phyloP scores from a whole-genome alignment of 2,797 vertebrate genomes.

The Brachyalestes nurse region DNA sequence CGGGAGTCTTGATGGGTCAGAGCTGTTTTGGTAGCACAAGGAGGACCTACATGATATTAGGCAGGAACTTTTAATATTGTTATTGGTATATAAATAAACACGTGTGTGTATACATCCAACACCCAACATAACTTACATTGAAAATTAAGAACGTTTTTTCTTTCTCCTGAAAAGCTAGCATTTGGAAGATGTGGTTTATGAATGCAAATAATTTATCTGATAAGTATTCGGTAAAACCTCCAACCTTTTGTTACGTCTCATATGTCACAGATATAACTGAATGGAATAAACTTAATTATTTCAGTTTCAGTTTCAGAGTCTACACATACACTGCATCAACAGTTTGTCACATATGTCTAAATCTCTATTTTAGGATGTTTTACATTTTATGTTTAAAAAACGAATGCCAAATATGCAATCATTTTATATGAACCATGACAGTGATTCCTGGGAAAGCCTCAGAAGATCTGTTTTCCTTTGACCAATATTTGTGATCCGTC shows the following conservation, averaged over 20 bases:
- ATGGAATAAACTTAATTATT: too few species aligned
- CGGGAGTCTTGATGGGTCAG: too few species aligned
- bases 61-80: too few species aligned
- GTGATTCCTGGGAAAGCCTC: neutral
- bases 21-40: too few species aligned
- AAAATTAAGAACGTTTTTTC: too few species aligned
- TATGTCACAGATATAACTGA: constrained; percentile 32
- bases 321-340: constrained; percentile 7
- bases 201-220: constrained; percentile 19
- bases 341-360: constrained; percentile 44
- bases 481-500: neutral
- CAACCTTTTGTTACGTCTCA: constrained; percentile 35
- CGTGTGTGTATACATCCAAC: too few species aligned
- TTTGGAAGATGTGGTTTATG: constrained; percentile 13
- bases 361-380: constrained; percentile 48
- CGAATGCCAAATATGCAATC: constrained; percentile 39
- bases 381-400: constrained; percentile 28
- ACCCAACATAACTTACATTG: too few species aligned
- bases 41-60: too few species aligned
- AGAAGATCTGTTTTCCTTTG: neutral
- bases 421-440: constrained; percentile 49
- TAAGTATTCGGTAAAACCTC: constrained; percentile 20
- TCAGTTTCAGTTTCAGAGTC: neutral
- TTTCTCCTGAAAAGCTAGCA: too few species aligned
- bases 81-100: too few species aligned